phyloP scores from a whole-genome alignment of 1,140 invertebrate species.

The Aphelinus atriplicis region DNA sequence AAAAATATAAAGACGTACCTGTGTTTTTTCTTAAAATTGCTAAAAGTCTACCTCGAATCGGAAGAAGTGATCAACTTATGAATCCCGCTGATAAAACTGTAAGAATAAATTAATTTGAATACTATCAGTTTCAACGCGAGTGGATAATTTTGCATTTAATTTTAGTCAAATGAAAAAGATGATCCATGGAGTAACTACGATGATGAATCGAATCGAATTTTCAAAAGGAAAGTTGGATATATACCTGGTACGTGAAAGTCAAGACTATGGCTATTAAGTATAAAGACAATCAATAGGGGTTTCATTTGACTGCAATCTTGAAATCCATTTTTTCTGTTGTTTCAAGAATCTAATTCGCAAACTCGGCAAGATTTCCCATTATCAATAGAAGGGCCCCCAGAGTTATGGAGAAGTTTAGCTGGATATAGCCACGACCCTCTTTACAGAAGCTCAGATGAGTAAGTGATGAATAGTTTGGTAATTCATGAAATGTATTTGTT shows the following conservation, averaged over 20 bases:
- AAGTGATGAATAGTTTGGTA: constrained; percentile 29
- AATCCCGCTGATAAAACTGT: constrained; percentile 64
- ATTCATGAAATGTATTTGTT: background rate
- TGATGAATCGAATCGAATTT: constrained; percentile 31
- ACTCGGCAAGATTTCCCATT: constrained; percentile 57
- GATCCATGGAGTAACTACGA: constrained; percentile 19
- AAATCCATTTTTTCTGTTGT: constrained; percentile 1
- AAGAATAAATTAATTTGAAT: background rate
- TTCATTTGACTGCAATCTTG: background rate
- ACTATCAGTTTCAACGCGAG: too few species aligned
- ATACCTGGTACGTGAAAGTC: constrained; percentile 35
- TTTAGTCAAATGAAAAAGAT: background rate
- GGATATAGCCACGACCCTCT: constrained; percentile 50
- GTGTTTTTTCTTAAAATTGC: constrained; percentile 65
- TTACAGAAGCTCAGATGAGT: constrained; percentile 48
- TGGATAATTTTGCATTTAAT: background rate
- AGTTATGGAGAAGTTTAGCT: constrained; percentile 57
- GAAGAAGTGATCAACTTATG: constrained; percentile 61
- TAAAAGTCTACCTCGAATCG: constrained; percentile 61
- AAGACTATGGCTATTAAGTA: too few species aligned
- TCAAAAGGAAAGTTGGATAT: constrained; percentile 49
- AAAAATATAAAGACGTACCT: constrained; percentile 46
- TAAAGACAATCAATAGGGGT: too few species aligned
- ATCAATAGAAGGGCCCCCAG: constrained; percentile 56
- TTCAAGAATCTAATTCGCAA: constrained; percentile 36